These are phyloP conservation scores for Plectropomus leopardus DNA, from an alignment of 2,113 vertebrate species.

Conservation along the genomic window DNA sequence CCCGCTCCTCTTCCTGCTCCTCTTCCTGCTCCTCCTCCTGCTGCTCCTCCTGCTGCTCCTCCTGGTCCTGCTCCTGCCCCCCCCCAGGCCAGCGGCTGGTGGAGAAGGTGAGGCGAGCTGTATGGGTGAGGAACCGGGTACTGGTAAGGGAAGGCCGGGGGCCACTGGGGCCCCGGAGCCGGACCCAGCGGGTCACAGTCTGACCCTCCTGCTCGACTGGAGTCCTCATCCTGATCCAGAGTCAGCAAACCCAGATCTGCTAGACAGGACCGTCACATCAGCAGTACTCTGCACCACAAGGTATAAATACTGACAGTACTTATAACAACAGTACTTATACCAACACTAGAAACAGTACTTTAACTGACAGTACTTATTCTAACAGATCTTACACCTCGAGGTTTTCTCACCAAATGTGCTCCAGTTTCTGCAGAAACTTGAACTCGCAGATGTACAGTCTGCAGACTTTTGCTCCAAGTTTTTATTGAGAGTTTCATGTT, in stretches of 20 bases:
- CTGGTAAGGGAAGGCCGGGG: constrained; percentile 92
- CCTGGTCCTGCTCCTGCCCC: constrained; percentile 87
- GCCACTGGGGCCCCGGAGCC: constrained; percentile 86
- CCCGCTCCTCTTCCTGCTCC: constrained; percentile 60
- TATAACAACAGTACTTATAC: not conserved
- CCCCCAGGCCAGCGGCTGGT: constrained; percentile 82
- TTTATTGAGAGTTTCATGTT: too few species aligned
- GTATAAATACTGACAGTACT: not conserved
- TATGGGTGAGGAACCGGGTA: constrained; percentile 93
- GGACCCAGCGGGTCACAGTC: constrained; percentile 91
- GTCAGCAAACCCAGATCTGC: constrained; percentile 92
- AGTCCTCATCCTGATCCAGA: constrained; percentile 89
- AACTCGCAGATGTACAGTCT: too few species aligned
- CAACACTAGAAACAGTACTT: not conserved
- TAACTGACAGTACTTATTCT: too few species aligned
- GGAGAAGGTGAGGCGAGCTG: constrained; percentile 89
- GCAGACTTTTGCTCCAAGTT: too few species aligned
- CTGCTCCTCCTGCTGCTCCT: constrained; percentile 67
- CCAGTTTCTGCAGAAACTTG: too few species aligned
- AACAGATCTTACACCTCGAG: too few species aligned
- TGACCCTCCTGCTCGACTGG: constrained; percentile 88
- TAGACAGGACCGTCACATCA: not conserved
- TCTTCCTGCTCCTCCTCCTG: constrained; percentile 86
- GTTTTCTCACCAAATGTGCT: too few species aligned
- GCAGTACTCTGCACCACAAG: too few species aligned